Evolutionary conservation across 2,113 vertebrate species (phyloP).

Genomic region (Rhabdomys dilectus): DNA sequence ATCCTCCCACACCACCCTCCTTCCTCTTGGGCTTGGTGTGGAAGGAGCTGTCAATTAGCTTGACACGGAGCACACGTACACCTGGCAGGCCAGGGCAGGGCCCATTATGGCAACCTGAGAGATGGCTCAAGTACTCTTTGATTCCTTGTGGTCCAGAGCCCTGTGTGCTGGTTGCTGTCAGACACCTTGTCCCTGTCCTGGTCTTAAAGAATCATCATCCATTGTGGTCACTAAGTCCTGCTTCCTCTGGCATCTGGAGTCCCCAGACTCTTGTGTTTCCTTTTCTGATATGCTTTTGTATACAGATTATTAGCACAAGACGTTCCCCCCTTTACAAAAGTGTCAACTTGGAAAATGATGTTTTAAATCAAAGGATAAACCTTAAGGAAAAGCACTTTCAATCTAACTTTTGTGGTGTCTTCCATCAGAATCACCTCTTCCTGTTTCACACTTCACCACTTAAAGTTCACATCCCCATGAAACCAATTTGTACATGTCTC

Average conservation of each 20-base stretch:
- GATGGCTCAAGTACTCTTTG: accelerated
- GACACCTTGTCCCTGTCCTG: not conserved
- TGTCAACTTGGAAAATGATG: not conserved
- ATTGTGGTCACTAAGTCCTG: not conserved
- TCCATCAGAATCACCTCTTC: not conserved
- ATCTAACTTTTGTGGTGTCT: not conserved
- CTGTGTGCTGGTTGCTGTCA: not conserved
- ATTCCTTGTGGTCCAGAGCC: not conserved
- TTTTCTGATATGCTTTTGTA: not conserved
- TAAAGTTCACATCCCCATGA: not conserved
- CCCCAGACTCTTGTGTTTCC: accelerated
- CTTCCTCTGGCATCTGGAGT: too few species aligned
- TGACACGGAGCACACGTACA: accelerated
- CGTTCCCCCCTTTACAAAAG: not conserved
- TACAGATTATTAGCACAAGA: not conserved
- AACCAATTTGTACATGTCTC: not conserved
- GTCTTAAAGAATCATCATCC: not conserved
- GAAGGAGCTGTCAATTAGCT: too few species aligned
- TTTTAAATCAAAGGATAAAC: not conserved
- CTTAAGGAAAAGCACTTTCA: not conserved
- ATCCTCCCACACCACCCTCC: not conserved
- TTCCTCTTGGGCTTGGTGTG: not conserved
- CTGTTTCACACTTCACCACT: not conserved
- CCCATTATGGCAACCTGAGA: too few species aligned
- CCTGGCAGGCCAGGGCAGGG: not conserved